A percentile compares a stretch with the other conserved stretches of the same genome.
Conservation (phyloP, 2,888 invertebrate species). For the Nasonovia ribisnigri region DNA sequence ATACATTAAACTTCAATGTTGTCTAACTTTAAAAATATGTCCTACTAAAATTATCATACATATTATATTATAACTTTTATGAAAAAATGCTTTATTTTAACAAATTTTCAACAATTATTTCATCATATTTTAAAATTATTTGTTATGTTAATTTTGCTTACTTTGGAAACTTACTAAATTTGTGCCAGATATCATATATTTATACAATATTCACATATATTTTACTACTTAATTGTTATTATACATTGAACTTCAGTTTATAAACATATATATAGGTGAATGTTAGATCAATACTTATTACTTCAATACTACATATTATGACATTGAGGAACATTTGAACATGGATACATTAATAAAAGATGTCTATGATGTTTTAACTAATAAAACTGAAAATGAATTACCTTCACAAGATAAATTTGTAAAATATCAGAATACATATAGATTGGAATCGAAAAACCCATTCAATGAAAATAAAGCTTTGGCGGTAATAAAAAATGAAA, state of each 20-base stretch:
- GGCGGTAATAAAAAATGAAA: slow-evolving; percentile 41
- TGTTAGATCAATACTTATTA: slow-evolving; percentile 34
- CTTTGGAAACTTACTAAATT: neutral
- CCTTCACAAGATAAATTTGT: slow-evolving; percentile 38
- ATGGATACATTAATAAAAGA: slow-evolving; percentile 61
- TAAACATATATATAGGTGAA: neutral
- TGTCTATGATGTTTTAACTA: slow-evolving; percentile 58
- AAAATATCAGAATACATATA: slow-evolving; percentile 74
- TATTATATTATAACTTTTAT: neutral
- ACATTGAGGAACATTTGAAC: neutral
- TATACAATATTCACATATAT: neutral
- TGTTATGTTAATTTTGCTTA: neutral
- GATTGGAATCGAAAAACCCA: slow-evolving; percentile 76
- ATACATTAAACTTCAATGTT: neutral
- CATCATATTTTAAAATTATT: neutral
- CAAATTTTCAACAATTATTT: neutral
- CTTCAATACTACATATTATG: neutral
- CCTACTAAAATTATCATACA: neutral
- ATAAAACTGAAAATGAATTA: slow-evolving; percentile 56
- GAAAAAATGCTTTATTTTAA: neutral
- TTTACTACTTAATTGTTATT: neutral
- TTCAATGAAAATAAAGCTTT: slow-evolving; percentile 71
- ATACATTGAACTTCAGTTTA: neutral
- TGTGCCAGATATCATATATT: neutral
- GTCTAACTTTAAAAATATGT: neutral